A percentile compares a stretch with the other conserved stretches of the same genome.
phyloP scores from a whole-genome alignment of 2,797 vertebrate genomes.

The Ctenopoma kingsleyae region DNA sequence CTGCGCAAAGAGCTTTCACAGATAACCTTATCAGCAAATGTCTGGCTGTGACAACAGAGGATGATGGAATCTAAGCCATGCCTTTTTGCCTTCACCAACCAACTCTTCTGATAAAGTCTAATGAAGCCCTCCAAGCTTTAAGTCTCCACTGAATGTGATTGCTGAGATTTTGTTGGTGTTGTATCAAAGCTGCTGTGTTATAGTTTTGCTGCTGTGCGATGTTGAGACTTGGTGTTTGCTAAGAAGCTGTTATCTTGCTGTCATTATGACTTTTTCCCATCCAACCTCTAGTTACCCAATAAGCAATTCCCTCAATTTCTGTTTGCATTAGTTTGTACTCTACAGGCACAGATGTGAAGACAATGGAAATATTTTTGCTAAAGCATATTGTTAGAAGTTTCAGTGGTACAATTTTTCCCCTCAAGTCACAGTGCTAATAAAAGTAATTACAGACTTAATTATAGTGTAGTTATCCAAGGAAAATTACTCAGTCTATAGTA shows the following conservation, averaged over 20 bases:
- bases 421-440: background rate
- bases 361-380: background rate
- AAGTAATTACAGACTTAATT: slow-evolving; percentile 27
- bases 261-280: slow-evolving; percentile 11
- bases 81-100: slow-evolving; percentile 11
- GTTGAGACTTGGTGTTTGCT: slow-evolving; percentile 38
- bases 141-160: slow-evolving; percentile 29
- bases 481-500: background rate
- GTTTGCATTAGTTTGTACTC: slow-evolving; percentile 22
- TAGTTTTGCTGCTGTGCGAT: slow-evolving; percentile 20
- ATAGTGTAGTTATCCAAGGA: slow-evolving; percentile 6
- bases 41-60: slow-evolving; percentile 18
- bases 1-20: slow-evolving; percentile 17
- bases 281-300: slow-evolving; percentile 5
- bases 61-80: slow-evolving; percentile 19
- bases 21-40: slow-evolving; percentile 50
- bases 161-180: slow-evolving; percentile 37
- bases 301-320: slow-evolving; percentile 3
- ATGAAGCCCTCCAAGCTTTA: slow-evolving; percentile 36
- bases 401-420: background rate
- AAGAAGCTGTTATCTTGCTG: slow-evolving; percentile 39
- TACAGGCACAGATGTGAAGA: background rate
- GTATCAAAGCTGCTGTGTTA: slow-evolving; percentile 24
- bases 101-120: slow-evolving; percentile 36
- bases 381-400: slow-evolving; percentile 1